Evolutionary conservation across 2,113 vertebrate genomes (phyloP), one percentile per base, ranked within the genome.

Genomic region (Nerophis ophidion): DNA sequence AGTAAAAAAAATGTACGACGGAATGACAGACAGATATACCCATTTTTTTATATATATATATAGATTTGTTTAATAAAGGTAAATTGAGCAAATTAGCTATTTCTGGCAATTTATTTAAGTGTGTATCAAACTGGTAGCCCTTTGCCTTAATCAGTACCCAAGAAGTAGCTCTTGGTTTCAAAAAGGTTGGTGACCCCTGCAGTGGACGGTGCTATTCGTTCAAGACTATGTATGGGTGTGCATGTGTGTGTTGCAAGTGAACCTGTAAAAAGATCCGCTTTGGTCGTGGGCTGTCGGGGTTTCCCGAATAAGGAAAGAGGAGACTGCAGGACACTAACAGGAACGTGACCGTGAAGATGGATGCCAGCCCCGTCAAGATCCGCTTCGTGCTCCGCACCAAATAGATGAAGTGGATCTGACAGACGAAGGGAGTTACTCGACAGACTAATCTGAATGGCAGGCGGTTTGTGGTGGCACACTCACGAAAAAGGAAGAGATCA

Each of bases 241-340:
- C 61, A n/a, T n/a, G 38, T 17, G 17, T 36, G 36, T 33, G 19
- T 17, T 60, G 81, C 83, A 11, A 14, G 33, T 35, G 0, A 82
- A 97, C 97, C 96, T 99, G 96, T 26, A 98, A 77, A 80, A 96
- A 94, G 58, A 99, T 82, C 54, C 97, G 83, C 72, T 98, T 98
- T 48, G 97, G 97, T 48, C 92, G 93, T 0, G 97, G 97, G 48
- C 85, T 88, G 50, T 88, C 83, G 0, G 80, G 83, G 75, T 83
- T 86, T 16, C 81, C 91, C 34, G 93, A 93, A 53, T 94, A 99
- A 3, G 96, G 95, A 70, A 99, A 99, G 74, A 98, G 92, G 64
- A 91, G 14, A 40, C 96, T 95, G 75, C 87, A 84, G 74, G 93
- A 93, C 60, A 99, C 91, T 51, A 99, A 83, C 56, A 95, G 70